Evolutionary conservation across 2,888 invertebrate genomes (phyloP).

Genomic region (Dynastes maya): DNA sequence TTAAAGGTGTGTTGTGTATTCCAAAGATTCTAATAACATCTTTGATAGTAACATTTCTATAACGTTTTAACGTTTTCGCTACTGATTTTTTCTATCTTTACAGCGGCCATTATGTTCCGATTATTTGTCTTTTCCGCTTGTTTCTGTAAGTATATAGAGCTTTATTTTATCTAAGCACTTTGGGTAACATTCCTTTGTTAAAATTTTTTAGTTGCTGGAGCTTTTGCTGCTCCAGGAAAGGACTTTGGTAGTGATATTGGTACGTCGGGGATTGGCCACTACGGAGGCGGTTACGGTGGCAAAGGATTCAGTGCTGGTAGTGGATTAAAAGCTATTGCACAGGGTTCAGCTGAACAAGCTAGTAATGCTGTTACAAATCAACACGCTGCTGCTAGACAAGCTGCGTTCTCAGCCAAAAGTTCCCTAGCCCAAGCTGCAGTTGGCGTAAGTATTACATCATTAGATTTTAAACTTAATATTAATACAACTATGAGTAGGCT

Average conservation of each 20-base stretch:
- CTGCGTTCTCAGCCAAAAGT: constrained; percentile 81
- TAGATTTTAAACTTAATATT: background rate
- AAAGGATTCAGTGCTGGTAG: constrained; percentile 77
- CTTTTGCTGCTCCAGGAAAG: constrained; percentile 39
- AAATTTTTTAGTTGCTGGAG: constrained; percentile 26
- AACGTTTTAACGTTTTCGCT: background rate
- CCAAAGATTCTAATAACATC: too few species aligned
- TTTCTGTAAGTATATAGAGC: constrained; percentile 40
- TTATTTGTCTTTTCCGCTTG: constrained; percentile 43
- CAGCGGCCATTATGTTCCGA: constrained; percentile 43
- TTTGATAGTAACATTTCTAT: background rate
- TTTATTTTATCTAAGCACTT: background rate
- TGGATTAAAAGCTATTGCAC: constrained; percentile 76
- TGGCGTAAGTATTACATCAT: constrained; percentile 66
- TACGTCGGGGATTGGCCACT: constrained; percentile 50
- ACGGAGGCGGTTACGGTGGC: constrained; percentile 56
- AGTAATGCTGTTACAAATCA: constrained; percentile 78
- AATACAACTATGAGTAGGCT: constrained; percentile 70
- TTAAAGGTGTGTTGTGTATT: background rate
- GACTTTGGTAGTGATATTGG: constrained; percentile 30
- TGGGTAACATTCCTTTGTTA: background rate
- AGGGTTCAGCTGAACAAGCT: constrained; percentile 80
- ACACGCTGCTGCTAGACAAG: constrained; percentile 80
- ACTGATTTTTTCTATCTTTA: background rate
- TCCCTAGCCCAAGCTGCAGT: constrained; percentile 80